Base-by-base conservation (phyloP, 1,140 invertebrate genomes). In the Bilobella aurantiaca region DNA sequence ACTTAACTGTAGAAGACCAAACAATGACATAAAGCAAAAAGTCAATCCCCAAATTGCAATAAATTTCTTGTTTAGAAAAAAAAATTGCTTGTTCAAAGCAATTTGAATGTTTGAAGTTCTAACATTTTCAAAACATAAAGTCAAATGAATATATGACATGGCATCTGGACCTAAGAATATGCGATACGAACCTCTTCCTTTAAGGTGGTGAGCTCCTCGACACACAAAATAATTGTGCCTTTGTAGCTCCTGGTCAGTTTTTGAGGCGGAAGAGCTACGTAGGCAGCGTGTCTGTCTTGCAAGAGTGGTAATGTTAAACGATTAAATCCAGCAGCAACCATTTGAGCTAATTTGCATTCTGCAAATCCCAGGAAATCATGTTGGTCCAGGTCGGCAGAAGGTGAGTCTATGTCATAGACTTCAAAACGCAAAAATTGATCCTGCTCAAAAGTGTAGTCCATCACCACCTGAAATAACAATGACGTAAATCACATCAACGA, bases 291-390 rank as follows among this genome's bases (percentile, higher is more conserved):
- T 29, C 61, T 73, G 69, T 76, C 62, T 57, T 42, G 62, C 47
- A 37, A 62, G 53, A 65, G 62, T 18, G 64, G 66, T 30, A 70
- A 63, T n/a, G 62, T 42, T 3, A 73, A 47, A 3, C 71, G 62
- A 3, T 47, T 56, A 53, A 66, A 66, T 27, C 72, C 74, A 18
- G 74, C 69, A 37, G 76, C 73, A 42, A 82, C 76, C 65, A 83
- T 79, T 75, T 82, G 78, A 56, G 78, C 82, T 47, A 84, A 73
- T 63, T 78, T 80, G 66, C 78, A 80, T 34, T 82, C 78, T 23
- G 78, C 74, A 58, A 76, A 77, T 27, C 83, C 83, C 27, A 84
- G 75, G 72, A 82, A 84, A 71, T 84, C 82, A 77, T 84, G 82
- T 67, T 81, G 76, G 29, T 66, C 70, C 5, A 84, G 75, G 57